Evolutionary conservation across 1,140 invertebrate genomes (phyloP).

Genomic region (Acromyrmex heyeri): DNA sequence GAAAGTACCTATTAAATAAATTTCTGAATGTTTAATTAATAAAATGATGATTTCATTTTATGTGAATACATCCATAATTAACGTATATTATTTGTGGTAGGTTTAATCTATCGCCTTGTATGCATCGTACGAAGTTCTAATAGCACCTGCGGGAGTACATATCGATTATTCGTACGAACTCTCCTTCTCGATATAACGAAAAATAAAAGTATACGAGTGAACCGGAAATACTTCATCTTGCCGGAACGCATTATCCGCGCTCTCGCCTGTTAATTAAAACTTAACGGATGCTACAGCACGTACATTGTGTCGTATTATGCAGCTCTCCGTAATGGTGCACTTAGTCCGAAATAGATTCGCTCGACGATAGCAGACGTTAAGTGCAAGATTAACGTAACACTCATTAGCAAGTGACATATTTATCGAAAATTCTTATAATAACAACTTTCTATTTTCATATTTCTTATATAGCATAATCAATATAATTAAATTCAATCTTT

Average conservation of each 20-base stretch:
- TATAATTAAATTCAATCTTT: neutral
- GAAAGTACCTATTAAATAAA: neutral
- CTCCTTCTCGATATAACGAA: neutral
- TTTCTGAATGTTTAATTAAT: neutral
- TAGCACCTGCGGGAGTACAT: constrained; percentile 1
- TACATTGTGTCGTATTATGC: constrained; percentile 54
- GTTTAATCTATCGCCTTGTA: constrained; percentile 33
- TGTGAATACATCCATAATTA: constrained; percentile 12
- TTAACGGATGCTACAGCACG: constrained; percentile 54
- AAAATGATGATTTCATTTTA: neutral
- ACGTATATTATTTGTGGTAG: neutral
- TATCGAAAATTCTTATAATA: constrained; percentile 18
- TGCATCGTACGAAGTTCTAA: constrained; percentile 25
- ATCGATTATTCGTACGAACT: constrained; percentile 21
- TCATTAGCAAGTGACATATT: constrained; percentile 19
- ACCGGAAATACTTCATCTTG: constrained; percentile 51
- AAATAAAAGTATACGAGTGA: constrained; percentile 29
- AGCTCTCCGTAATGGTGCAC: constrained; percentile 51
- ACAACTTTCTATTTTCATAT: neutral
- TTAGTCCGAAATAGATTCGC: constrained; percentile 54
- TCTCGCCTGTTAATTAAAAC: constrained; percentile 57
- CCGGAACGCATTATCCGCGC: constrained; percentile 37
- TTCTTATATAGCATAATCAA: neutral
- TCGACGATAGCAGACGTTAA: constrained; percentile 25
- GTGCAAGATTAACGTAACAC: constrained; percentile 25